These are phyloP conservation scores for Anthopleura xanthogrammica DNA, from an alignment of 92 coral and sea anemone species.

Conservation along the genomic window DNA sequence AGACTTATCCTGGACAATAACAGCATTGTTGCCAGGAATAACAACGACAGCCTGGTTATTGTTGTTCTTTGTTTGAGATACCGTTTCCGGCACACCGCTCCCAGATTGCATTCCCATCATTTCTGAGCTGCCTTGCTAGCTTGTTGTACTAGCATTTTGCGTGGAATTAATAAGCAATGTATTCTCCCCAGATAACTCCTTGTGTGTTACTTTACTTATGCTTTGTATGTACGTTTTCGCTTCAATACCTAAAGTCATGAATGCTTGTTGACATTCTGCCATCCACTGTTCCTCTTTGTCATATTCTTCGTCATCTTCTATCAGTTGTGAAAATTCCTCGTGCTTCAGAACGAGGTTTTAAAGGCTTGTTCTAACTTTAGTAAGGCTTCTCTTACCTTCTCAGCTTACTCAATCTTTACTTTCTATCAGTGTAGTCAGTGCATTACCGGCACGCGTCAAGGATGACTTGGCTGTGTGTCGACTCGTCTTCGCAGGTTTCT, in stretches of 20 bases:
- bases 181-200: not conserved
- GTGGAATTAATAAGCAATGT: not conserved
- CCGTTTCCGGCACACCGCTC: not conserved
- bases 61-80: not conserved
- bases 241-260: conserved; percentile 27
- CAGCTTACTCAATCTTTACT: conserved; percentile 4
- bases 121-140: conserved; percentile 26
- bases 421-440: conserved; percentile 17
- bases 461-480: conserved; percentile 35
- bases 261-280: conserved; percentile 28
- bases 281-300: conserved; percentile 44
- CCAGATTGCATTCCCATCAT: conserved; percentile 34
- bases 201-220: not conserved
- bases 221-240: conserved; percentile 38
- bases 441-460: conserved; percentile 33
- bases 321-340: conserved; percentile 31
- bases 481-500: conserved; percentile 22
- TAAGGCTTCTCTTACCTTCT: conserved; percentile 39
- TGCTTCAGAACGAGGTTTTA: conserved; percentile 31
- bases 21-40: not conserved
- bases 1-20: not conserved
- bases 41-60: conserved; percentile 2
- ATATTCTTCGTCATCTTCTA: conserved; percentile 55
- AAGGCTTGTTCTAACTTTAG: conserved; percentile 29
- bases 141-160: too few species aligned